phyloP scores from a whole-genome alignment of 1,140 invertebrate genomes.

The Drosophila lini region DNA sequence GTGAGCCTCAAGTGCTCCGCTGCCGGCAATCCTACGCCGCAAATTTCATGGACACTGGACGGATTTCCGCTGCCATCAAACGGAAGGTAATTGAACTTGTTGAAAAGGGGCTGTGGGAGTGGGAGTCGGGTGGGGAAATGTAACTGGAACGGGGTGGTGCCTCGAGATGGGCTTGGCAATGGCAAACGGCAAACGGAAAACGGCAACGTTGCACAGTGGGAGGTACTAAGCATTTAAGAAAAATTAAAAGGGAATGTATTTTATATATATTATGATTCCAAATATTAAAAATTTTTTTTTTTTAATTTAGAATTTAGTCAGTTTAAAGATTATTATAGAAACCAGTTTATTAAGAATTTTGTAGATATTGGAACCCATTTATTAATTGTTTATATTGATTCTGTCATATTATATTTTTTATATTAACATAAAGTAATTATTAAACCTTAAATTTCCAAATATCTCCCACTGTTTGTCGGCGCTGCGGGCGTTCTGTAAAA shows the following conservation, averaged over 20 bases:
- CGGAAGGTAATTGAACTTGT: conserved; percentile 87
- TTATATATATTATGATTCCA: no score
- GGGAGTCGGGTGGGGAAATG: neutral
- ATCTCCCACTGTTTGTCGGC: conserved; percentile 2
- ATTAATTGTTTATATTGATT: no score
- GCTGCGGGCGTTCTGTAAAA: conserved; percentile 57
- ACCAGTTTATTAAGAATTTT: no score
- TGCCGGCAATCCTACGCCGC: conserved; percentile 93
- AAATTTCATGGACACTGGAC: conserved; percentile 92
- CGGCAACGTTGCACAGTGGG: conserved; percentile 6
- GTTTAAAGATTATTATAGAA: no score
- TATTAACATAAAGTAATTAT: neutral
- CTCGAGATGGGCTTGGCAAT: conserved; percentile 50
- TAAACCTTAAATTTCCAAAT: neutral
- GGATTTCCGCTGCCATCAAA: conserved; percentile 90
- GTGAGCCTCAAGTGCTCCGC: conserved; percentile 94
- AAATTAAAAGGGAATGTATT: neutral
- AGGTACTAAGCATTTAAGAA: neutral
- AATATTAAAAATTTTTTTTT: neutral
- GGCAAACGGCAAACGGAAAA: conserved; percentile 39
- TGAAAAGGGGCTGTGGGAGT: conserved; percentile 54
- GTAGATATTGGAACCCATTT: no score
- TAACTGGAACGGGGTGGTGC: neutral
- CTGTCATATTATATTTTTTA: neutral
- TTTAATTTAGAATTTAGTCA: neutral